phyloP scores from a whole-genome alignment of 2,113 vertebrate genomes.

The Chionomys nivalis region DNA sequence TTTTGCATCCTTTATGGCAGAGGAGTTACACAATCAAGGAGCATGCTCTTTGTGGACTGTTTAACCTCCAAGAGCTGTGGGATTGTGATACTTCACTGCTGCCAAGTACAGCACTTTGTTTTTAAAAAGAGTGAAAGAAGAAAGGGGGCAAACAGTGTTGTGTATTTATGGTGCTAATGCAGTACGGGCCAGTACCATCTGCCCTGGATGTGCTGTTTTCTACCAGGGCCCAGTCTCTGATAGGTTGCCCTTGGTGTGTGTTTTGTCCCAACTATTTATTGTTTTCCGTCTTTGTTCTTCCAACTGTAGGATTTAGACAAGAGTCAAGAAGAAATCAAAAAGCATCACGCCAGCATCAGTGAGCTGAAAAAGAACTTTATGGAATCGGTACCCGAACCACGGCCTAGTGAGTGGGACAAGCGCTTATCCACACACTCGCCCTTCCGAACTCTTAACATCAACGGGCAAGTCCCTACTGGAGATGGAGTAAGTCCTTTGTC shows the following conservation, averaged over 20 bases:
- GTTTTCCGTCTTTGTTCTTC: conserved; percentile 72
- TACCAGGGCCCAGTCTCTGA: conserved; percentile 55
- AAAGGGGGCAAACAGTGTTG: conserved; percentile 44
- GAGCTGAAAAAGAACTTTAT: conserved; percentile 99
- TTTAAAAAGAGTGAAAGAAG: neutral
- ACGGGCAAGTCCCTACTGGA: conserved; percentile 93
- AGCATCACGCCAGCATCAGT: conserved; percentile 97
- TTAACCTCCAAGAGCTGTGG: conserved; percentile 14
- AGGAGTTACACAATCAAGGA: conserved; percentile 36
- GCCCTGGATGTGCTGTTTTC: conserved; percentile 79
- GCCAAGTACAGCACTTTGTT: conserved; percentile 68
- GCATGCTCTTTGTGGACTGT: neutral
- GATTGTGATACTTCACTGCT: conserved; percentile 62
- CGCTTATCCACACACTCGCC: conserved; percentile 96
- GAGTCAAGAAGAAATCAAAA: conserved; percentile 96
- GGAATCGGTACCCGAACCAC: conserved; percentile 95
- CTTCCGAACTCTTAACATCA: conserved; percentile 93
- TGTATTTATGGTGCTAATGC: conserved; percentile 70
- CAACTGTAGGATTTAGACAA: conserved; percentile 94
- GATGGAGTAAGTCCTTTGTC: conserved; percentile 92
- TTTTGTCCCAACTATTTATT: conserved; percentile 5
- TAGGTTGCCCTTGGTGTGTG: neutral
- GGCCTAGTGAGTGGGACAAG: conserved; percentile 98
- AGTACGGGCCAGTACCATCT: conserved; percentile 47
- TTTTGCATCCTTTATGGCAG: neutral